Base-by-base conservation (phyloP, 2,797 vertebrate genomes). In the Tangara arthus region DNA sequence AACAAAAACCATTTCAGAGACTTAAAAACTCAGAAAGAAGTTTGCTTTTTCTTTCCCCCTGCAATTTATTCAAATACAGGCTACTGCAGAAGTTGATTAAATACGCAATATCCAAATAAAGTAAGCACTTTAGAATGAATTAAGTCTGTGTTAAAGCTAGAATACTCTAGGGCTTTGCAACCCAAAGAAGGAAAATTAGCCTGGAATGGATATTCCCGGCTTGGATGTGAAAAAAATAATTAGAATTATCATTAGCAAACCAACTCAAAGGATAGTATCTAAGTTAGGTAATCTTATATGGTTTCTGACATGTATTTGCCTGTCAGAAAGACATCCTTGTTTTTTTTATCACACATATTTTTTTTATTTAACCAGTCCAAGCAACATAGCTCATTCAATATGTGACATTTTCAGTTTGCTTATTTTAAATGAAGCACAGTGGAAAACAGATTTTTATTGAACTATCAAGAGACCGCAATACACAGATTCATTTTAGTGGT, bases 281-380 rank as follows among this genome's bases (percentile, higher is more conserved):
- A 46, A 49, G 1, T 44, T 69, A 90, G 24, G 10, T 76, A 78
- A 53, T 79, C 56, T 82, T 32, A 37, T 46, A 53, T 11, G 5
- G 11, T 68, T 87, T 79, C n/a, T 47, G 7, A 18, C 35, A 32
- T 27, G 16, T 17, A 34, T 32, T 80, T 34, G 11, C 20, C 71
- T 64, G 24, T 70, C 84, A 92, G 59, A 91, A 95, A 90, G 20
- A 87, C 82, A 88, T 32, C 34, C 81, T 72, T 39, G 18, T 5
- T 49, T 93, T 93, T 93, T 94, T 87, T 76, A 71, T 65, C 69
- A 52, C 5, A 24, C 3, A 19, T 44, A 4, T 34, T 47, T 72
- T 72, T 95, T 96, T 82, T 15, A 64, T 83, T 97, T 90, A 90
- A 90, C 87, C 75, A 87, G 72, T 93, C 44, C 49, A 94, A 94